A percentile compares a stretch with the other conserved stretches of the same genome.
Evolutionary conservation across 1,140 invertebrate species (phyloP).

Genomic region (Leptinotarsa lineolata): DNA sequence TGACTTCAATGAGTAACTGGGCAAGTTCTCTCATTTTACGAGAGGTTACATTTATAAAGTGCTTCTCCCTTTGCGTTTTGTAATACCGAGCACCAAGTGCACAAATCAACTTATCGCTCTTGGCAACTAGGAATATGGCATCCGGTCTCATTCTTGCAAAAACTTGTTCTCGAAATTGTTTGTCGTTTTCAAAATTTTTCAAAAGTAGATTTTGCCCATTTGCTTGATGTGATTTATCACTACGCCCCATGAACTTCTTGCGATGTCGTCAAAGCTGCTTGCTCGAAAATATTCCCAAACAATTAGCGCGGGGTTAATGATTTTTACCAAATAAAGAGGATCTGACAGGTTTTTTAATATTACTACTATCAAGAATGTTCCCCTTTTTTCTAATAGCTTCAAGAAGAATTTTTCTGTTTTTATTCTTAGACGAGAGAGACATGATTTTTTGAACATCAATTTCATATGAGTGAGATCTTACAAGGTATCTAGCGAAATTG

Average conservation of each 20-base stretch:
- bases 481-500: conserved; percentile 29
- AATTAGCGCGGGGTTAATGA: conserved; percentile 4
- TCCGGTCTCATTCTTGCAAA: conserved; percentile 34
- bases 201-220: conserved; percentile 21
- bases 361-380: conserved; percentile 19
- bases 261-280: conserved; percentile 39
- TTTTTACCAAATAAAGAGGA: neutral
- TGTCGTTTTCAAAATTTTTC: conserved; percentile 23
- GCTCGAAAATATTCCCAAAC: conserved; percentile 24
- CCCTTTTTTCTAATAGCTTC: conserved; percentile 22
- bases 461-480: conserved; percentile 25
- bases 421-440: conserved; percentile 24
- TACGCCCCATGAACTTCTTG: conserved; percentile 32
- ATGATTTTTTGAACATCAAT: conserved; percentile 24
- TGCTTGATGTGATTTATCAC: conserved; percentile 8
- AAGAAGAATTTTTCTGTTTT: neutral
- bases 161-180: conserved; percentile 23
- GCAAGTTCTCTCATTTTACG: conserved; percentile 36
- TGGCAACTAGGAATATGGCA: conserved; percentile 29
- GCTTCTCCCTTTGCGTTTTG: conserved; percentile 33
- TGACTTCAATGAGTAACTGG: conserved; percentile 31
- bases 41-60: conserved; percentile 30
- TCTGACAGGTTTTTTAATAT: neutral
- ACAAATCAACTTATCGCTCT: conserved; percentile 34
- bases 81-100: conserved; percentile 32